Conservation (phyloP, 2,888 invertebrate species). For the Sesia apiformis region DNA sequence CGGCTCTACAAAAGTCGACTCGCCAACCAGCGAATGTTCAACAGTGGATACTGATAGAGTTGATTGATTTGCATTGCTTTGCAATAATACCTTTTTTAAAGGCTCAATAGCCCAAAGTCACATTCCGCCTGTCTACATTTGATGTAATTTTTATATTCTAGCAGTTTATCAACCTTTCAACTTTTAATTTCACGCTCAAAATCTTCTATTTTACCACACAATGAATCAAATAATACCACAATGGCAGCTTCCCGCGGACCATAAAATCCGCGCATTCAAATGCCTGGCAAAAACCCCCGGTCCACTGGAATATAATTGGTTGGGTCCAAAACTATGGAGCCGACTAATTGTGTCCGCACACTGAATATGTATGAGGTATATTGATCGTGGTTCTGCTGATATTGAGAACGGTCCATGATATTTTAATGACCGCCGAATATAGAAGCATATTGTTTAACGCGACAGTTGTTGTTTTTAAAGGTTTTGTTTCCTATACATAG, state of each 20-base stretch:
- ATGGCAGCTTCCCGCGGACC: not conserved
- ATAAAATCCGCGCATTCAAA: conserved; percentile 1
- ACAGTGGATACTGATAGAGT: too few relatives aligned
- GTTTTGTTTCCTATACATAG: too few relatives aligned
- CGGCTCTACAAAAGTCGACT: too few relatives aligned
- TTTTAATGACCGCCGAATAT: not conserved
- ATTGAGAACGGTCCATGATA: not conserved
- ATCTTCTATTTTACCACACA: too few relatives aligned
- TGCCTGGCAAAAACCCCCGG: conserved; percentile 40
- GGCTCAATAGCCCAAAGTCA: too few relatives aligned
- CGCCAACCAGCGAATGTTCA: too few relatives aligned
- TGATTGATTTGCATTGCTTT: too few relatives aligned
- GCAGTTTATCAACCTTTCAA: too few relatives aligned
- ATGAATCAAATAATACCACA: not conserved
- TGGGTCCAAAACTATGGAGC: conserved; percentile 34
- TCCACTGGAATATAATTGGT: conserved; percentile 54
- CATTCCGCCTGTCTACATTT: too few relatives aligned
- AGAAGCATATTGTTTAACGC: not conserved
- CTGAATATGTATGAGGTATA: conserved; percentile 54
- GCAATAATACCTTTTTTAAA: too few relatives aligned
- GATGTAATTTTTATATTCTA: too few relatives aligned
- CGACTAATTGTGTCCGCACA: conserved; percentile 51
- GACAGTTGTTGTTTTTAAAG: not conserved
- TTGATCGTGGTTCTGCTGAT: conserved; percentile 20
- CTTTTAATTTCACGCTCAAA: too few relatives aligned